Evolutionary conservation across 2,113 vertebrate species (phyloP), one percentile per base, ranked within the genome.

Genomic region (Lonchura striata): DNA sequence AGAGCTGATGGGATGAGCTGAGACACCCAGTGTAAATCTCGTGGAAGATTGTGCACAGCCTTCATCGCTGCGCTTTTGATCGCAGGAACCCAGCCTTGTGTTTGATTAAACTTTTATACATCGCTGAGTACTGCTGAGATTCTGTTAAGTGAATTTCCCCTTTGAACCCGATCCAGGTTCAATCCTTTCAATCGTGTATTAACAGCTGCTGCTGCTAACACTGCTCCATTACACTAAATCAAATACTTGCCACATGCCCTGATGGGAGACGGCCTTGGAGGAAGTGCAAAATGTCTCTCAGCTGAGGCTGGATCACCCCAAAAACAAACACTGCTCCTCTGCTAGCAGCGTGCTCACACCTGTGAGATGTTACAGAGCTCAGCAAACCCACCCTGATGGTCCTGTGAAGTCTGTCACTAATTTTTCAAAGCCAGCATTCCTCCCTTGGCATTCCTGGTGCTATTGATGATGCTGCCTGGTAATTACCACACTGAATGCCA

Each of bases 41-140:
- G 9, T 3, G 35, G 21, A 53, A 76, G 46, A 17, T 20, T 7
- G 6, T 0, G 8, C 49, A 52, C 24, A 16, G 52, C 30, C 11
- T 56, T 68, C n/a, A 63, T 10, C 2, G 1, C 63, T 56, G 39
- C 1, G 10, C 35, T 53, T 91, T 24, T 63, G 60, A 71, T 44
- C 9, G 31, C 14, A 65, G 56, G 39, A 90, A 49, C 49, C 27
- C 56, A 82, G 7, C 57, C 50, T 33, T 2, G 2, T 44, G 41
- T 89, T 64, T 76, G 63, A 91, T 80, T 82, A 82, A 76, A 82
- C 66, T 88, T 92, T 69, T 50, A 60, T 71, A 81, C 64, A 63
- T 44, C 66, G 35, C 66, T n/a, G 70, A 76, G 57, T 27, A 54
- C 54, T 57, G 49, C 54, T 46, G 52, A 87, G 84, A 80, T 61